These are phyloP conservation scores for Typhlichthys eigenmanni DNA, from an alignment of 2,797 vertebrate genomes.

Conservation along the genomic window DNA sequence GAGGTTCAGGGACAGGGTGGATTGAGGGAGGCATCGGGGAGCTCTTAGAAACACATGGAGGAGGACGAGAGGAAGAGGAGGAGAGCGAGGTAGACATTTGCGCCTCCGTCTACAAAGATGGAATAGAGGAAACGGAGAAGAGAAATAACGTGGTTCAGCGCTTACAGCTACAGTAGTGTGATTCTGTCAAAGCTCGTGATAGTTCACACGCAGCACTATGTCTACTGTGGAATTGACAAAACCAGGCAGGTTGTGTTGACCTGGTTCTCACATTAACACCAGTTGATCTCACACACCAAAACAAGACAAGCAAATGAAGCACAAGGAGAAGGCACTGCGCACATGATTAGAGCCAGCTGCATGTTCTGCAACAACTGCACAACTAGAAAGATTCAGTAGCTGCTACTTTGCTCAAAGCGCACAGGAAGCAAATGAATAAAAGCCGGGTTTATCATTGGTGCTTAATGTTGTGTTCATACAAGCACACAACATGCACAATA, in stretches of 20 bases:
- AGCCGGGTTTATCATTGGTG: background rate
- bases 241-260: background rate
- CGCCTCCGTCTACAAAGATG: constrained; percentile 49
- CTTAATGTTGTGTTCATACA: background rate
- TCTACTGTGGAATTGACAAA: background rate
- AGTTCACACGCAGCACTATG: no score
- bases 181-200: background rate
- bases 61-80: constrained; percentile 68
- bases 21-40: constrained; percentile 40
- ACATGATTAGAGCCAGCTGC: background rate
- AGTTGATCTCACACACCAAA: background rate
- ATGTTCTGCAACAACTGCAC: background rate
- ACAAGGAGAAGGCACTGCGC: background rate
- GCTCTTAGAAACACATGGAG: constrained; percentile 40
- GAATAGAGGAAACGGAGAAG: constrained; percentile 54
- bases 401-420: background rate
- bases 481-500: background rate
- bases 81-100: constrained; percentile 14
- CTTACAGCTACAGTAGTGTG: background rate
- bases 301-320: background rate
- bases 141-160: background rate
- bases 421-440: background rate
- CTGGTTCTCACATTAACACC: background rate
- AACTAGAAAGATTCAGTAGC: background rate
- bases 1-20: constrained; percentile 63